Evolutionary conservation across 2,888 invertebrate species (phyloP).

Genomic region (Sesamia inferens): DNA sequence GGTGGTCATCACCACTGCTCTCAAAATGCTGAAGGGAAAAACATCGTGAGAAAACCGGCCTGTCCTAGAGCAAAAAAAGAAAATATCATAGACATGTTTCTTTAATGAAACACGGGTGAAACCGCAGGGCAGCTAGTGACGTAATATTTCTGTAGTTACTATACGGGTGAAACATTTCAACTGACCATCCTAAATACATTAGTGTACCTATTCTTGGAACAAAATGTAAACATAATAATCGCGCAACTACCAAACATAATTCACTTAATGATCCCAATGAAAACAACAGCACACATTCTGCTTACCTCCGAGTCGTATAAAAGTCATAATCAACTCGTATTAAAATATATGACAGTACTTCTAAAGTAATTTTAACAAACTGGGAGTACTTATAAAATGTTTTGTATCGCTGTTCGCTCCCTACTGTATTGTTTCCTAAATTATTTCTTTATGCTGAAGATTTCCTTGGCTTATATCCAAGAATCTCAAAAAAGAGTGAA

Average conservation of each 20-base stretch:
- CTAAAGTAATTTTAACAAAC: constrained; percentile 41
- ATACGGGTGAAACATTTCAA: background rate
- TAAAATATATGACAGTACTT: constrained; percentile 45
- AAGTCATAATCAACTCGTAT: constrained; percentile 42
- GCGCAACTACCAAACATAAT: background rate
- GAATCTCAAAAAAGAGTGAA: background rate
- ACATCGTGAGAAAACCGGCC: no score
- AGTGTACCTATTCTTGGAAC: background rate
- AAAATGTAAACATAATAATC: background rate
- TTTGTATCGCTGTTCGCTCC: background rate
- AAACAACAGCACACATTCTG: constrained; percentile 10
- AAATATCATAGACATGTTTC: no score
- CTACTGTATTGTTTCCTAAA: background rate
- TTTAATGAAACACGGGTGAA: no score
- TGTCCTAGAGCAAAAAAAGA: no score
- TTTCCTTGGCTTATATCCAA: constrained; percentile 16
- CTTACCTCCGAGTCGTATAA: constrained; percentile 18
- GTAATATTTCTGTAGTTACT: background rate
- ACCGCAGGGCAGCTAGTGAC: no score
- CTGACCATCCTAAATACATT: background rate
- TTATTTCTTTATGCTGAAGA: background rate
- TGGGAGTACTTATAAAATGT: constrained; percentile 14
- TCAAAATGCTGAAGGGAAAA: no score
- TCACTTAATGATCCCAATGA: constrained; percentile 15
- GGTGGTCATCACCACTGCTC: no score